Evolutionary conservation across 1,140 invertebrate species (phyloP).

Genomic region (Anastrepha ludens): DNA sequence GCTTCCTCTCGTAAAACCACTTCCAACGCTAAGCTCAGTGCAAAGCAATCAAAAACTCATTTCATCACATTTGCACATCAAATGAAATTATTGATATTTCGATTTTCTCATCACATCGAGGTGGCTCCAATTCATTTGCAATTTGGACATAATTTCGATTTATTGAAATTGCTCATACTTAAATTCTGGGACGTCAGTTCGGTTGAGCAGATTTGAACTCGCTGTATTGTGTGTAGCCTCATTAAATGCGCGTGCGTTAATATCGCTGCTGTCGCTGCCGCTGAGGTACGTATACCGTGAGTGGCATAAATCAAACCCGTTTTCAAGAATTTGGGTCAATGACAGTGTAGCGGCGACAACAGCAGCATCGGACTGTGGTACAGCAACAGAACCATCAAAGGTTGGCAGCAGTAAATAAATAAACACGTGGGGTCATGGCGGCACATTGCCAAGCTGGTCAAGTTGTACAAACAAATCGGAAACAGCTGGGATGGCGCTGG

Average conservation of each 20-base stretch:
- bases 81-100: no score
- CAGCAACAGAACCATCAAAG: neutral
- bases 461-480: neutral
- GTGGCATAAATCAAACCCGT: neutral
- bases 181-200: neutral
- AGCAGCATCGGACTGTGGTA: neutral
- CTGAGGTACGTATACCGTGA: neutral
- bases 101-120: no score
- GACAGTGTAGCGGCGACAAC: neutral
- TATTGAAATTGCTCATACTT: neutral
- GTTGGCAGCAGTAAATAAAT: neutral
- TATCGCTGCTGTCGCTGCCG: neutral
- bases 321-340: constrained; percentile 39
- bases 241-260: neutral
- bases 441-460: neutral
- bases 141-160: neutral
- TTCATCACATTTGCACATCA: neutral
- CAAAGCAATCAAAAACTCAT: neutral
- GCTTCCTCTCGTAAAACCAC: neutral
- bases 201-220: neutral
- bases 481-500: neutral
- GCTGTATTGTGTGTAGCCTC: neutral
- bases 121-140: no score
- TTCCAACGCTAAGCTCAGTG: neutral
- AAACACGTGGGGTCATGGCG: constrained; percentile 13